These are phyloP conservation scores for Setipinna tenuifilis DNA, from an alignment of 2,797 vertebrate genomes.

Conservation along the genomic window DNA sequence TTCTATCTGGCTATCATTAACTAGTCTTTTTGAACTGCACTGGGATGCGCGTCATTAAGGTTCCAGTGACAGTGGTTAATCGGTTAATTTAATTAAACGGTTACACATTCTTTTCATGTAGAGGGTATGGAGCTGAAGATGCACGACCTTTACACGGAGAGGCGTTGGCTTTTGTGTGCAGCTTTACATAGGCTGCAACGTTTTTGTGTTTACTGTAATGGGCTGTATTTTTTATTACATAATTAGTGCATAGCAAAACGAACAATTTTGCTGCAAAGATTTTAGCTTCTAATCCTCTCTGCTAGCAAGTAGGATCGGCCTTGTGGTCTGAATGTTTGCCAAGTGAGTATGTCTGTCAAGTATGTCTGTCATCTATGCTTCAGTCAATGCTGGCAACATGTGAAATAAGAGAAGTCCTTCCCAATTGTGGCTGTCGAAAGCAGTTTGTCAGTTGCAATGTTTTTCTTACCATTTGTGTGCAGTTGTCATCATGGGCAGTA, in stretches of 20 bases:
- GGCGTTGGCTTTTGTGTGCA: constrained; percentile 19
- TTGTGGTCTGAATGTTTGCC: background rate
- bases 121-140: background rate
- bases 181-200: background rate
- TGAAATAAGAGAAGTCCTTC: background rate
- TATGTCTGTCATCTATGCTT: background rate
- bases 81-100: background rate
- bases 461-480: background rate
- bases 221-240: background rate
- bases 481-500: background rate
- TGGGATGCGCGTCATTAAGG: background rate
- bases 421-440: background rate
- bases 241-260: background rate
- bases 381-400: background rate
- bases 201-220: background rate
- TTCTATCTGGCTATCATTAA: background rate
- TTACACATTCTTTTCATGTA: background rate
- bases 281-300: background rate
- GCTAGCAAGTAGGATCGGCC: background rate
- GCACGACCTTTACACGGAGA: constrained; percentile 2
- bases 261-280: background rate
- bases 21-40: background rate
- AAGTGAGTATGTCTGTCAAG: background rate
- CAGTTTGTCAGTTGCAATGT: background rate
- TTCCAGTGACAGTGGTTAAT: background rate